These are phyloP conservation scores for Graphium colonna DNA, from an alignment of 2,888 invertebrate genomes.

Conservation along the genomic window DNA sequence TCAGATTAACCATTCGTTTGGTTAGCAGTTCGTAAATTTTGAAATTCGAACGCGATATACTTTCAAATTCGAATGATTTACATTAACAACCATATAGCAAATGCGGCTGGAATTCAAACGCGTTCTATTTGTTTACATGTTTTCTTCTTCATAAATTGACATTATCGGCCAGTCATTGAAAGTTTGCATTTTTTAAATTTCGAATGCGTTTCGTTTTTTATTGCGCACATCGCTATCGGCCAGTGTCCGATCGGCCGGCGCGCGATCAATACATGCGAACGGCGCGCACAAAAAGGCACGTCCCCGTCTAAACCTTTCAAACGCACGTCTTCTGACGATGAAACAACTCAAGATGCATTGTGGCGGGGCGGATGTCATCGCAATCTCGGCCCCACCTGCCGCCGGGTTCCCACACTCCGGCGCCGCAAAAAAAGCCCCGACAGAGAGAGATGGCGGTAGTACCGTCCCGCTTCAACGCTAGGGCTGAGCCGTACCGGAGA, in stretches of 20 bases:
- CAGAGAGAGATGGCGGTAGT: conserved; percentile 52
- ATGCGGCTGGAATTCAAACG: too few species aligned
- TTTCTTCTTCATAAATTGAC: too few species aligned
- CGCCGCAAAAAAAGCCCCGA: conserved; percentile 77
- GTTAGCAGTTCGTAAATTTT: too few species aligned
- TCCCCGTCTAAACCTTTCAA: conserved; percentile 45
- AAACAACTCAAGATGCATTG: conserved; percentile 74
- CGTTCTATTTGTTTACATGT: too few species aligned
- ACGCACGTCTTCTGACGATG: conserved; percentile 64
- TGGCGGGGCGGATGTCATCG: conserved; percentile 77
- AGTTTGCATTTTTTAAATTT: too few species aligned
- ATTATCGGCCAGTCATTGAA: too few species aligned
- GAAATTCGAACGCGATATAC: too few species aligned
- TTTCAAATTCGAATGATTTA: too few species aligned
- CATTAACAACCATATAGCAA: too few species aligned
- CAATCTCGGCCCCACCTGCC: conserved; percentile 80
- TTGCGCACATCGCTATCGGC: conserved; percentile 3
- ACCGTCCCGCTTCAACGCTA: conserved; percentile 55
- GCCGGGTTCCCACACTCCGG: conserved; percentile 78
- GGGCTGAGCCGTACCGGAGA: too few species aligned
- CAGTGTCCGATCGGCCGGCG: not conserved
- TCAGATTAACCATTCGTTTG: conserved; percentile 2
- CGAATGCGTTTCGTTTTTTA: not conserved
- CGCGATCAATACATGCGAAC: too few species aligned
- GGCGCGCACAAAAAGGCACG: conserved; percentile 32